phyloP scores from a whole-genome alignment of 2,888 invertebrate species.

The Ectemnius cavifrons region DNA sequence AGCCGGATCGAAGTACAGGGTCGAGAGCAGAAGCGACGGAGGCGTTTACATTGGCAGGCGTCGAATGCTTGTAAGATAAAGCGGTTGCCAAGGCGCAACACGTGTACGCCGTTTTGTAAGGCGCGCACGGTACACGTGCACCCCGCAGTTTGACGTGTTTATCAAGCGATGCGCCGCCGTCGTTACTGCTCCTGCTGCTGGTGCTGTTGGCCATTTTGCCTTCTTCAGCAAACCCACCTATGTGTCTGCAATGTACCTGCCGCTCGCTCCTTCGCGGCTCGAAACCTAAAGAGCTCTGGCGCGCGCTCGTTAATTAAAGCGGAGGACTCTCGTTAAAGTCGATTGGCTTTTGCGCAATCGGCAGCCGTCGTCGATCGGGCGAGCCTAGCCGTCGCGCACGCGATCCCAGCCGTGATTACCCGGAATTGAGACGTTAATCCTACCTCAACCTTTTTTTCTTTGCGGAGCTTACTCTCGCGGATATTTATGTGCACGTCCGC shows the following conservation, averaged over 20 bases:
- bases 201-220: conserved; percentile 22
- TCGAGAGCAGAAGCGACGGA: conserved; percentile 44
- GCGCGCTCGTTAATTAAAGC: conserved; percentile 63
- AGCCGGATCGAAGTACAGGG: conserved; percentile 26
- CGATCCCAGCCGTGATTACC: conserved; percentile 48
- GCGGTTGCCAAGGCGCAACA: conserved; percentile 59
- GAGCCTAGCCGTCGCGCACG: conserved; percentile 14
- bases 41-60: conserved; percentile 64
- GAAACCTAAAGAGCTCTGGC: conserved; percentile 14
- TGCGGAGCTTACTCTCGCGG: conserved; percentile 7
- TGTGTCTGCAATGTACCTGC: neutral
- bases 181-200: conserved; percentile 24
- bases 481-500: conserved; percentile 27
- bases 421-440: conserved; percentile 59
- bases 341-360: conserved; percentile 58
- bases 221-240: conserved; percentile 29
- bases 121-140: conserved; percentile 62
- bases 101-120: conserved; percentile 61
- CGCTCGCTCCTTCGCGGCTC: conserved; percentile 22
- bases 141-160: conserved; percentile 62
- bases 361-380: conserved; percentile 40
- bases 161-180: conserved; percentile 52
- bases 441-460: conserved; percentile 23
- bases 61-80: conserved; percentile 68
- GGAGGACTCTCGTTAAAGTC: conserved; percentile 62